Evolutionary conservation across 2,797 vertebrate genomes (phyloP).

Genomic region (Sardinella longiceps): DNA sequence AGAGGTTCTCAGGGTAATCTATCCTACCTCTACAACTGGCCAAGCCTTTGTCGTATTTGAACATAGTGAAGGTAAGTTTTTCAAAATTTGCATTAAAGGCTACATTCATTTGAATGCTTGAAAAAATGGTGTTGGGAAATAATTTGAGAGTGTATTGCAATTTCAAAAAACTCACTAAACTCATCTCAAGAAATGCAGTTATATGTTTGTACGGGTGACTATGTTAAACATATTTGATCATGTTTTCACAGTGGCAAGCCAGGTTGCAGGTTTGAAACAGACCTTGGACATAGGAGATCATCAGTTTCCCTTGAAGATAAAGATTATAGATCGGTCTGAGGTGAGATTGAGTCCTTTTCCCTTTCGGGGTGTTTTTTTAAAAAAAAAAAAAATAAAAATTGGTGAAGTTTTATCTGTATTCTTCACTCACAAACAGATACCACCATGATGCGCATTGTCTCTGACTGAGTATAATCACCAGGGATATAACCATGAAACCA

Average conservation of each 20-base stretch:
- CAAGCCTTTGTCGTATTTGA: constrained; percentile 62
- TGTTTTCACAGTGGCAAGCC: constrained; percentile 51
- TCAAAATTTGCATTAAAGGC: background rate
- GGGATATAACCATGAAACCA: background rate
- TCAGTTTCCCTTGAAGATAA: constrained; percentile 46
- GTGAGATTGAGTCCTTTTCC: constrained; percentile 39
- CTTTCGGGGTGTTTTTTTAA: no score
- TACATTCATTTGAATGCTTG: background rate
- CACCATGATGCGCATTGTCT: no score
- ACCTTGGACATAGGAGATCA: constrained; percentile 48
- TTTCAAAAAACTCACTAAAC: no score
- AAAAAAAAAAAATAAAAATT: no score
- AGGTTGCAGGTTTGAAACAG: constrained; percentile 41
- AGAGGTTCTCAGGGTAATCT: constrained; percentile 55
- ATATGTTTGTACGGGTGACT: no score
- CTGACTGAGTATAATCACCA: no score
- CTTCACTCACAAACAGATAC: no score
- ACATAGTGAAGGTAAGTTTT: constrained; percentile 50
- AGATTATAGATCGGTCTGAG: constrained; percentile 39
- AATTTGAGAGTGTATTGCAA: no score
- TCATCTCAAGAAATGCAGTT: no score
- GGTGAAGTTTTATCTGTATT: no score
- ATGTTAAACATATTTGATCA: background rate
- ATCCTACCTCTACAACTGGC: constrained; percentile 48
- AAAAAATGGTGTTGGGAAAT: background rate